A percentile compares a stretch with the other conserved stretches of the same genome.
Conservation (phyloP, 2,113 vertebrate genomes). For the Kryptolebias marmoratus region DNA sequence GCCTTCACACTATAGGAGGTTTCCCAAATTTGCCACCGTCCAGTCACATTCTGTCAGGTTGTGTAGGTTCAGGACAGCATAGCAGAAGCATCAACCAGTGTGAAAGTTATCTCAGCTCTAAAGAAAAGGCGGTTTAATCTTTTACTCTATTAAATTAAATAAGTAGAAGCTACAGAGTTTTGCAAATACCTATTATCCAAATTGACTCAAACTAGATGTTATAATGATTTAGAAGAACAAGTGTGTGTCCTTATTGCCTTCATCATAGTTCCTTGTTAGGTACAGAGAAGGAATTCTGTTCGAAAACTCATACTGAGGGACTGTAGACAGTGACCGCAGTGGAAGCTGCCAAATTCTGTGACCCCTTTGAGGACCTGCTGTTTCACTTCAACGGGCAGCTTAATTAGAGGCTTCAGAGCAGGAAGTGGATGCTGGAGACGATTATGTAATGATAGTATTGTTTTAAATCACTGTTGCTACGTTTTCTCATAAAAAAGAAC, state of each 20-base stretch:
- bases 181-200: too few species aligned
- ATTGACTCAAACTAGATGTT: too few species aligned
- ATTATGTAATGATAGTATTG: conserved; percentile 27
- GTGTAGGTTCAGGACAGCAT: too few species aligned
- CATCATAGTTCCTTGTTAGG: background rate
- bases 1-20: too few species aligned
- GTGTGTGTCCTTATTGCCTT: background rate
- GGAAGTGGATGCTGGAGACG: conserved; percentile 12
- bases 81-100: too few species aligned
- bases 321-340: conserved; percentile 7
- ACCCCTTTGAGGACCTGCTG: conserved; percentile 23
- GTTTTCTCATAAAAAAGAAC: background rate
- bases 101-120: too few species aligned
- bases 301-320: background rate
- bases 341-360: conserved; percentile 14
- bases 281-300: background rate
- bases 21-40: too few species aligned
- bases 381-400: conserved; percentile 42
- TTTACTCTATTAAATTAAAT: too few species aligned
- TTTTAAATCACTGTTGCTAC: background rate
- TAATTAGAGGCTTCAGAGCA: conserved; percentile 41
- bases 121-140: too few species aligned
- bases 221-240: too few species aligned
- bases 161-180: too few species aligned
- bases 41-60: too few species aligned